phyloP scores from a whole-genome alignment of 92 coral and sea anemone genomes.

The Epizoanthus rinbou region DNA sequence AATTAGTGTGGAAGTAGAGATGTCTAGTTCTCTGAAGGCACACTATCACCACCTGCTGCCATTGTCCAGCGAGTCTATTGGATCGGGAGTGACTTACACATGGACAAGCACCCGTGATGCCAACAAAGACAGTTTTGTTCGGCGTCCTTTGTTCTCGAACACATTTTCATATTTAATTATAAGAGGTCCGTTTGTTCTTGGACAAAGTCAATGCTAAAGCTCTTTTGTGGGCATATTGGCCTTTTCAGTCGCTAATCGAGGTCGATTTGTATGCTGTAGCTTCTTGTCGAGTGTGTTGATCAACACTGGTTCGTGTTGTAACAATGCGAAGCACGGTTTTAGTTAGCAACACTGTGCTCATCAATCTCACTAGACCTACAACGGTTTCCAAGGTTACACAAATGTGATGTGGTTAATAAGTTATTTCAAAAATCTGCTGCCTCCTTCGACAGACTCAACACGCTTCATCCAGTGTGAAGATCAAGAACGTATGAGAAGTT shows the following conservation, averaged over 20 bases:
- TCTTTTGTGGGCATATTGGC: constrained; percentile 19
- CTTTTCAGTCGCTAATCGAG: constrained; percentile 16
- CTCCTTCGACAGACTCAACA: too few species aligned
- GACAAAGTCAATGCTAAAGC: constrained; percentile 11
- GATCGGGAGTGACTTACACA: constrained; percentile 25
- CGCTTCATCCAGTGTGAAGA: too few species aligned
- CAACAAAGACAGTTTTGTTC: constrained; percentile 35
- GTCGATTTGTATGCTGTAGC: constrained; percentile 11
- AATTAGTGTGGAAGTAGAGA: constrained; percentile 33
- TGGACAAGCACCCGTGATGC: constrained; percentile 41
- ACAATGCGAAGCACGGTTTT: not conserved
- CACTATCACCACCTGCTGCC: constrained; percentile 36
- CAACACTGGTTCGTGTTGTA: not conserved
- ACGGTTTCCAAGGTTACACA: too few species aligned
- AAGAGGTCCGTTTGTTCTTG: constrained; percentile 20
- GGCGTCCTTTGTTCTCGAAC: constrained; percentile 29
- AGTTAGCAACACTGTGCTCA: not conserved
- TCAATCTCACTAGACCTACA: too few species aligned
- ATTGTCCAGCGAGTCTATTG: constrained; percentile 25
- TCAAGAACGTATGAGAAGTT: too few species aligned
- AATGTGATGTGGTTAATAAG: too few species aligned
- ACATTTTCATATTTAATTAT: constrained; percentile 41
- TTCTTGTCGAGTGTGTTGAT: constrained; percentile 3
- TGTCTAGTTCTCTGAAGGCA: not conserved
- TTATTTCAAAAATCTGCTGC: too few species aligned